Evolutionary conservation across 2,113 vertebrate genomes (phyloP).

Genomic region (Chunga burmeisteri): DNA sequence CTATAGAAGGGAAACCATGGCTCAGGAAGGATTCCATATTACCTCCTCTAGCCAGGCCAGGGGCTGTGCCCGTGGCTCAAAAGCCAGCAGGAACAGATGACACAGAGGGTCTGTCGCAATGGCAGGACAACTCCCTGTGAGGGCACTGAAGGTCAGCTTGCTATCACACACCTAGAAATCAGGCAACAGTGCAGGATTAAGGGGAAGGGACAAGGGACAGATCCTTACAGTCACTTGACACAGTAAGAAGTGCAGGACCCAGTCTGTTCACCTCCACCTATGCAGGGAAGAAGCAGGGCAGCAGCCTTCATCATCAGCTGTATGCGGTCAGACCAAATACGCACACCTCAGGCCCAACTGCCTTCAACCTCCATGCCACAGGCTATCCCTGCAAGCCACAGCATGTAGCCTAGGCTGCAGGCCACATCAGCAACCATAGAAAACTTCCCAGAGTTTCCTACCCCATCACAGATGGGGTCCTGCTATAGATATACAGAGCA

Average conservation of each 20-base stretch:
- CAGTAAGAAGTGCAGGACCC: not conserved
- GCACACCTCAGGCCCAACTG: accelerated
- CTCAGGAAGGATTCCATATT: not conserved
- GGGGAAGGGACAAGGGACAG: not conserved
- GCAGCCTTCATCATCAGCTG: accelerated
- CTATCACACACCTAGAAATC: not conserved
- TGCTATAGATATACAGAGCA: not conserved
- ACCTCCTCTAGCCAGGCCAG: not conserved
- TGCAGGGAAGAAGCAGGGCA: not conserved
- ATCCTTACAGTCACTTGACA: not conserved
- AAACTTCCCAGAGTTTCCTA: not conserved
- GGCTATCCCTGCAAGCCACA: accelerated
- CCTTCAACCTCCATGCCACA: not conserved
- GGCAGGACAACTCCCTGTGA: not conserved
- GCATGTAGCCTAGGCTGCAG: not conserved
- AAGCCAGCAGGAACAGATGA: not conserved
- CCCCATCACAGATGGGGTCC: not conserved
- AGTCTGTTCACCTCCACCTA: not conserved
- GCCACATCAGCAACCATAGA: not conserved
- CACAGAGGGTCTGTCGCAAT: accelerated
- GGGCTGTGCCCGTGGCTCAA: not conserved
- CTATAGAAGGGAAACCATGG: accelerated
- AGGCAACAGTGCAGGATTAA: not conserved
- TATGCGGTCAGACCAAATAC: not conserved
- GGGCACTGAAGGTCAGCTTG: not conserved